A percentile compares a stretch with the other conserved stretches of the same genome.
These are phyloP conservation scores for Mormyrus iriodes DNA, from an alignment of 2,113 vertebrate species.

Conservation along the genomic window DNA sequence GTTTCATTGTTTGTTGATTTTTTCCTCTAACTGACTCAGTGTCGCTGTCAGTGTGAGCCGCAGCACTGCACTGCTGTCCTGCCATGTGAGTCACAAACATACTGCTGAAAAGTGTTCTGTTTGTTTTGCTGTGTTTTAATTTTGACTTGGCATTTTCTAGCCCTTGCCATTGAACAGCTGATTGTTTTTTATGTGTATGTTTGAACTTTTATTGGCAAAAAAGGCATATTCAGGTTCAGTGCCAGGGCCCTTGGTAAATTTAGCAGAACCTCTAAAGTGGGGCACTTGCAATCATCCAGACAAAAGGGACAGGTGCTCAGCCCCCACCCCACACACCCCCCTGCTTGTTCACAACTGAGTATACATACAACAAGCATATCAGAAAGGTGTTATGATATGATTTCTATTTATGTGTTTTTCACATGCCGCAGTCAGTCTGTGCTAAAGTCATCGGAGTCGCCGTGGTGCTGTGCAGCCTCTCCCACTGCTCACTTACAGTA, in stretches of 20 bases:
- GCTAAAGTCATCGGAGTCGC: not conserved
- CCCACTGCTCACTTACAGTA: not conserved
- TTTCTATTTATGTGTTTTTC: not conserved
- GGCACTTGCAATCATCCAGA: not conserved
- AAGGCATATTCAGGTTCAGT: not conserved
- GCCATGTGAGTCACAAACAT: not conserved
- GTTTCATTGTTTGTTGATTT: slow-evolving; percentile 5
- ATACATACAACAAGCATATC: not conserved
- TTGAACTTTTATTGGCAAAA: not conserved
- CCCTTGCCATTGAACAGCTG: not conserved
- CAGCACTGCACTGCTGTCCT: not conserved
- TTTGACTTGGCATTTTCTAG: not conserved
- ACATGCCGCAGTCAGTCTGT: not conserved
- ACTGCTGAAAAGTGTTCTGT: not conserved
- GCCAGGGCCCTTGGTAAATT: not conserved
- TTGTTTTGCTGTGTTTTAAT: not conserved
- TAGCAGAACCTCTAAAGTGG: not conserved
- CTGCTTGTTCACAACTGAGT: not conserved
- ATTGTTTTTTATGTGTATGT: no score
- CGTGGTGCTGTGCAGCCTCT: not conserved
- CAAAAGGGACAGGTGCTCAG: not conserved
- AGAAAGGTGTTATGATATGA: not conserved
- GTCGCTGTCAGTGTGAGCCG: not conserved
- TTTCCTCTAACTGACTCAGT: not conserved
- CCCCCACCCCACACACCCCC: not conserved